Conservation (phyloP, 64 coral and sea anemone genomes). For the Stichodactyla helianthus region DNA sequence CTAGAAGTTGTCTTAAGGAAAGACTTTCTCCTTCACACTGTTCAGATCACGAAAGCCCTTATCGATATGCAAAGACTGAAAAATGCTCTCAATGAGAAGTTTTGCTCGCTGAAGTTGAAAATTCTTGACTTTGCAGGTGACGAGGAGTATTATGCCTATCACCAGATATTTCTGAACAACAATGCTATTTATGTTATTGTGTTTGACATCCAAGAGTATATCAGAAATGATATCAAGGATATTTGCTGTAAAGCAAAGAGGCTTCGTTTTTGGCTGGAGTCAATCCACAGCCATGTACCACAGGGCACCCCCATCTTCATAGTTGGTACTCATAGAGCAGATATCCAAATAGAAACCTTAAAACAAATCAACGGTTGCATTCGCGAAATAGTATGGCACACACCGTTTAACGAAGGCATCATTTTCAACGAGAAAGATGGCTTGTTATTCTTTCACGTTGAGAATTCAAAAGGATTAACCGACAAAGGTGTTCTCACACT, state of each 20-base stretch:
- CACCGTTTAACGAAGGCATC: constrained; percentile 32
- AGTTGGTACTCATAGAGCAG: constrained; percentile 63
- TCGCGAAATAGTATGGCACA: constrained; percentile 26
- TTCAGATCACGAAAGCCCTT: constrained; percentile 22
- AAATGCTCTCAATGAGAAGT: constrained; percentile 13
- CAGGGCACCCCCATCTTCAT: constrained; percentile 43
- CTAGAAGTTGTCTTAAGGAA: constrained; percentile 27
- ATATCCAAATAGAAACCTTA: not conserved
- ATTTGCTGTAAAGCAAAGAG: not conserved
- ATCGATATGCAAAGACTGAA: constrained; percentile 6
- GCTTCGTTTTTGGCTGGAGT: constrained; percentile 59
- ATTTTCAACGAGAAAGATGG: constrained; percentile 24
- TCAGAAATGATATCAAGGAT: constrained; percentile 13
- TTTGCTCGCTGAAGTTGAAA: constrained; percentile 39
- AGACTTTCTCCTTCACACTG: constrained; percentile 10
- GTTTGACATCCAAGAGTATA: constrained; percentile 41
- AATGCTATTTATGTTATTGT: constrained; percentile 53
- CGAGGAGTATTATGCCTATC: constrained; percentile 60
- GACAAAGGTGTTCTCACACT: constrained; percentile 34
- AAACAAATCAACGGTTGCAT: constrained; percentile 22
- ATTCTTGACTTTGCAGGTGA: constrained; percentile 69
- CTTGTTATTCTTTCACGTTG: constrained; percentile 53
- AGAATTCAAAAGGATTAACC: constrained; percentile 27
- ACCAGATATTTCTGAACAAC: constrained; percentile 53
- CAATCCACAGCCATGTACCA: constrained; percentile 43